These are phyloP conservation scores for Ypsolopha sequella DNA, from an alignment of 2,888 invertebrate genomes.

Conservation along the genomic window DNA sequence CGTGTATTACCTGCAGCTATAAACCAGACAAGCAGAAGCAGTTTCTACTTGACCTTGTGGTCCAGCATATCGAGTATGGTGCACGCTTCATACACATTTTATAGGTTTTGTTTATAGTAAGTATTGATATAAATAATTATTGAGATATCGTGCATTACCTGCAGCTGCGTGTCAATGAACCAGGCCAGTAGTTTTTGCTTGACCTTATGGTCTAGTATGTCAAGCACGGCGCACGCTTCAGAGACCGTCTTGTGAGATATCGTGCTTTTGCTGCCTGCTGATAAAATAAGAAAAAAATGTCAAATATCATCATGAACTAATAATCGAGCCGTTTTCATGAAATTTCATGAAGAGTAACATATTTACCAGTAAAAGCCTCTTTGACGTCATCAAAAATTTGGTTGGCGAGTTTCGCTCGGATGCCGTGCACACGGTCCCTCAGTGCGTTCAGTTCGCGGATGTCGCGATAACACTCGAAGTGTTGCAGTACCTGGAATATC, in stretches of 20 bases:
- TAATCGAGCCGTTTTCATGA: no score
- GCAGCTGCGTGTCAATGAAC: conserved; percentile 89
- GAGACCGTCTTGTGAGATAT: conserved; percentile 39
- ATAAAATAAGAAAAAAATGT: not conserved
- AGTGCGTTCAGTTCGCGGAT: conserved; percentile 92
- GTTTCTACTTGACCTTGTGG: conserved; percentile 85
- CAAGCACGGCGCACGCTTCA: conserved; percentile 49
- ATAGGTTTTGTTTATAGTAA: no score
- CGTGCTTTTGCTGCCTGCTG: conserved; percentile 34
- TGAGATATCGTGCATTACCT: conserved; percentile 52
- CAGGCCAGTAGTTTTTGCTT: conserved; percentile 89
- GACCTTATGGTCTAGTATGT: conserved; percentile 82
- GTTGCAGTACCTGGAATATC: conserved; percentile 85
- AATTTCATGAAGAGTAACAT: no score
- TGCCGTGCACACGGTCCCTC: conserved; percentile 83
- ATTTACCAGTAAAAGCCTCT: conserved; percentile 80
- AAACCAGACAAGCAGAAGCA: conserved; percentile 95
- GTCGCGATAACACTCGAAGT: conserved; percentile 91
- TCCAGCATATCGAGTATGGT: no score
- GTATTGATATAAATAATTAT: no score
- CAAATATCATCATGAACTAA: not conserved
- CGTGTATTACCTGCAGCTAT: conserved; percentile 32
- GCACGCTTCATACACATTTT: no score
- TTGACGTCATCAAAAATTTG: conserved; percentile 95
- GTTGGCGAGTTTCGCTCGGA: conserved; percentile 82